Base-by-base conservation (phyloP, 1,140 invertebrate species). In the Carposina sasakii region DNA sequence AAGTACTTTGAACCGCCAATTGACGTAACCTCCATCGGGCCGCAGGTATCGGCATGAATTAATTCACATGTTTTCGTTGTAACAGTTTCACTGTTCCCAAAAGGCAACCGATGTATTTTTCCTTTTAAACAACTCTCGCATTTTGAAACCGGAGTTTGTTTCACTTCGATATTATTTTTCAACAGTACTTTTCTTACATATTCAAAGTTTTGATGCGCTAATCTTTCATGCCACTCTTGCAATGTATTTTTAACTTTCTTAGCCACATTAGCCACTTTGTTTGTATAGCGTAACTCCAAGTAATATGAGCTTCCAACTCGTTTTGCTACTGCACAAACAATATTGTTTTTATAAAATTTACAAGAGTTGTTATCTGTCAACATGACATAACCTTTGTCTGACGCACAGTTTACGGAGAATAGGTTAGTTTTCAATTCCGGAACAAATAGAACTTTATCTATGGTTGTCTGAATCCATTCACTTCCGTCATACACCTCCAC, bases 61-160 rank as follows among this genome's bases (percentile, higher is more conserved):
- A 61, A 16, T 8, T 61, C 47, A 39, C 54, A 28, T 21, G 54
- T 33, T 15, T 24, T 20, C 28, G 41, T 34, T 20, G 41, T 30
- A 40, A 22, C 56, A 3, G 37, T 36, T 17, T 58, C 43, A 45
- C 59, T 48, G 5, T 24, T 34, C 45, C 47, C 50, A 59, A 74
- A 78, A 1, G 57, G 48, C 26, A 53, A 19, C 28, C 60, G 30
- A 40, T 76, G 61, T 48, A 64, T 57, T 54, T 81, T 84, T 13
- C 76, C 76, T 20, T 61, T 26, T 17, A 58, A 34, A 50, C 76
- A 77, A 8, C 33, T 55, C 42, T 68, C 66, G 51, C 70, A 77
- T 3, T 17, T 2, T 34, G n/a, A 9, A 24, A n/a, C 26, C 12
- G 63, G 30, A 3, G 44, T 48, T 15, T 12, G 51, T 31, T 24